Conservation (phyloP, 2,797 vertebrate species). For the Gallinago nigripennis region DNA sequence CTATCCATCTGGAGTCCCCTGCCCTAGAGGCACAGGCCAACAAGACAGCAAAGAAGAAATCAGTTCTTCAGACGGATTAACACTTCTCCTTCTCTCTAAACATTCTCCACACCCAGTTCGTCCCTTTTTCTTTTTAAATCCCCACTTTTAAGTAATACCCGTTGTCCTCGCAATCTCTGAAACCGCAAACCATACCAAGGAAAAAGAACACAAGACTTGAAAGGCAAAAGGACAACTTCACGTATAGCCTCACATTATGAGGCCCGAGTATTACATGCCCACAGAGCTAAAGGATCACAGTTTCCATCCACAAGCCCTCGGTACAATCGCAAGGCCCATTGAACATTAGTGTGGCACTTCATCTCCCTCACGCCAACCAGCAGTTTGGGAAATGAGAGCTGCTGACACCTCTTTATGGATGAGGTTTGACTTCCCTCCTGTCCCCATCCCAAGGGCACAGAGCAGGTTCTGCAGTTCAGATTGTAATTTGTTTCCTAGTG, state of each 20-base stretch:
- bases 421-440: not conserved
- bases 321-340: constrained; percentile 23
- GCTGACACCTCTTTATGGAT: constrained; percentile 5
- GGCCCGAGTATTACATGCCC: not conserved
- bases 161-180: not conserved
- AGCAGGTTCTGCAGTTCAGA: not conserved
- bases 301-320: not conserved
- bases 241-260: not conserved
- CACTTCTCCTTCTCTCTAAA: not conserved
- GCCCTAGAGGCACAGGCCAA: not conserved
- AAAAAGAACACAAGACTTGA: not conserved
- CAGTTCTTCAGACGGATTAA: constrained; percentile 16
- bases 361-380: not conserved
- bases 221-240: constrained; percentile 7
- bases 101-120: not conserved
- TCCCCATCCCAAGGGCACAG: constrained; percentile 19
- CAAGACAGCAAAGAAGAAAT: not conserved
- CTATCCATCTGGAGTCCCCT: not conserved
- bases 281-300: not conserved
- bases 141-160: not conserved
- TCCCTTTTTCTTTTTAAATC: not conserved
- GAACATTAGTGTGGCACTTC: constrained; percentile 15
- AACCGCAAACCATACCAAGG: not conserved
- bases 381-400: constrained; percentile 14
- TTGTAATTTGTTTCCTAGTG: not conserved